Percentiles rank a stretch among this genome's conserved stretches.
Evolutionary conservation across 2,888 invertebrate species (phyloP).

Genomic region (Tillus elongatus): DNA sequence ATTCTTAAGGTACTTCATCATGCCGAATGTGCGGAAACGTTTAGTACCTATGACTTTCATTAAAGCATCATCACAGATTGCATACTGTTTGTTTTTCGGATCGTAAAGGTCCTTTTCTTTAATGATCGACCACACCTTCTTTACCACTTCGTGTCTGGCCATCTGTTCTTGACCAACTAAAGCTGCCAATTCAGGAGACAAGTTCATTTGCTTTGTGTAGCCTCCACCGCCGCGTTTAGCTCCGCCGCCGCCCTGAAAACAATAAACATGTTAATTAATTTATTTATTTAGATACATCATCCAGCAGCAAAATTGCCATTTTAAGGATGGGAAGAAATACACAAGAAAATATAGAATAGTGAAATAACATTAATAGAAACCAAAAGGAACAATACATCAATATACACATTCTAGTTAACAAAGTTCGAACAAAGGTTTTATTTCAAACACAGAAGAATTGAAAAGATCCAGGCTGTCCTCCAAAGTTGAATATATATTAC

Average conservation of each 20-base stretch:
- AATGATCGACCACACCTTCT: constrained; percentile 82
- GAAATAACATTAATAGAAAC: too few species aligned
- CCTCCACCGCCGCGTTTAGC: constrained; percentile 57
- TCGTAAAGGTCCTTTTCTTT: constrained; percentile 84
- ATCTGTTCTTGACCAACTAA: constrained; percentile 75
- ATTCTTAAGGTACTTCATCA: constrained; percentile 92
- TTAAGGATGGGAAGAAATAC: too few species aligned
- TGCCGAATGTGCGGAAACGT: constrained; percentile 89
- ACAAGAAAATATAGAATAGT: too few species aligned
- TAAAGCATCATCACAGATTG: constrained; percentile 86
- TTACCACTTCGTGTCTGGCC: constrained; percentile 85
- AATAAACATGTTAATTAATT: constrained; percentile 3
- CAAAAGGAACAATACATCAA: too few species aligned
- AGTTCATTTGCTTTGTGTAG: constrained; percentile 74
- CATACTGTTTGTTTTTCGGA: constrained; percentile 90
- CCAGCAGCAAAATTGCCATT: too few species aligned
- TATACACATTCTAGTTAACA: too few species aligned
- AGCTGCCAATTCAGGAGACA: constrained; percentile 77
- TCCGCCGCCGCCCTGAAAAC: constrained; percentile 27
- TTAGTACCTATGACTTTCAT: constrained; percentile 84
- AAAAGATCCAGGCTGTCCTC: too few species aligned
- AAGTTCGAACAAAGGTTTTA: too few species aligned
- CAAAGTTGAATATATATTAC: too few species aligned
- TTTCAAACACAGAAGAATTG: too few species aligned
- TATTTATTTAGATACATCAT: too few species aligned